These are phyloP conservation scores for Elachura formosa DNA, from an alignment of 2,113 vertebrate species.

Conservation along the genomic window DNA sequence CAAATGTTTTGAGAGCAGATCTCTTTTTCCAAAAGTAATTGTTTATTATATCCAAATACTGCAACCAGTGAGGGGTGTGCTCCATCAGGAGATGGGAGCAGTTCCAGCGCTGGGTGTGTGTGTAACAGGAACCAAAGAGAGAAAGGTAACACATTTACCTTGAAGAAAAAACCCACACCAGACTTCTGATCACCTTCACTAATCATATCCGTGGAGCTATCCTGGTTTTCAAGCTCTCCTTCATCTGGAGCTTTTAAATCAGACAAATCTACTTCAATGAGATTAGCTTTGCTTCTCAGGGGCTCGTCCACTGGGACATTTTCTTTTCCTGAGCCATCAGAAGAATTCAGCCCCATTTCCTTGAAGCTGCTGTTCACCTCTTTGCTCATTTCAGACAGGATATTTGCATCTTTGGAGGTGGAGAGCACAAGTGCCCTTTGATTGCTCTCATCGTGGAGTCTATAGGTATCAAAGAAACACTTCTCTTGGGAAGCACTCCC, in stretches of 20 bases:
- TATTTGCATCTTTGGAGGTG: constrained; percentile 70
- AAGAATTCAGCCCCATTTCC: constrained; percentile 49
- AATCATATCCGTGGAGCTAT: constrained; percentile 51
- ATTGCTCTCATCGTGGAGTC: constrained; percentile 78
- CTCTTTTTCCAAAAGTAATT: background rate
- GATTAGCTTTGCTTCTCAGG: constrained; percentile 75
- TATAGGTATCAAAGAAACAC: constrained; percentile 70
- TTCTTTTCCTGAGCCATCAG: constrained; percentile 70
- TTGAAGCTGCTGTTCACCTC: constrained; percentile 63
- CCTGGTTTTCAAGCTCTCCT: constrained; percentile 57
- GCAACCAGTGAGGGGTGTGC: background rate
- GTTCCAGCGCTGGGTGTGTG: background rate
- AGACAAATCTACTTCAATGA: constrained; percentile 90
- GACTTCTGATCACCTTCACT: constrained; percentile 83
- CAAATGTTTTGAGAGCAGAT: background rate
- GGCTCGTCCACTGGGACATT: constrained; percentile 64
- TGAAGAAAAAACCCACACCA: constrained; percentile 92
- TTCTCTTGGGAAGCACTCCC: constrained; percentile 62
- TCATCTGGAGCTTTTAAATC: constrained; percentile 78
- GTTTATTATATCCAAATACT: background rate
- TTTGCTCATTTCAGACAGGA: constrained; percentile 69
- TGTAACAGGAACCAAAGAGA: background rate
- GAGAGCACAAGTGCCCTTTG: constrained; percentile 63
- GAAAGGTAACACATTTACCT: constrained; percentile 69
- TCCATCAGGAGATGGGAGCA: background rate